phyloP scores from a whole-genome alignment of 2,888 invertebrate species.

The Lacanobia wlatinum region DNA sequence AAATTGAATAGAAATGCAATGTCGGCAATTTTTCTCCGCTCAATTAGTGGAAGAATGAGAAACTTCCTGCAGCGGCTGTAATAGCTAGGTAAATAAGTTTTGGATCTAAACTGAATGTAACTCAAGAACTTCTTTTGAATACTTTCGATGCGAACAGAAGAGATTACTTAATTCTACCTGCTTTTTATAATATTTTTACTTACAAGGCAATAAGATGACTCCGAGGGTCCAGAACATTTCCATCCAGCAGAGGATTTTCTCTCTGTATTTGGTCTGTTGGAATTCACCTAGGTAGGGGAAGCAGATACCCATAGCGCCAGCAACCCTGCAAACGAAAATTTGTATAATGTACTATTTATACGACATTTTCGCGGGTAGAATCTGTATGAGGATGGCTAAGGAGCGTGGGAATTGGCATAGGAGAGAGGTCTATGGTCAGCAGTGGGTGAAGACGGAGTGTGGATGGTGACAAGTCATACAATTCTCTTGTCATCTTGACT shows the following conservation, averaged over 20 bases:
- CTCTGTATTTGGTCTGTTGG: conserved; percentile 94
- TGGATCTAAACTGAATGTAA: no score
- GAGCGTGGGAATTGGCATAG: neutral
- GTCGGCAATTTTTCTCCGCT: no score
- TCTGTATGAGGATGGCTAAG: no score
- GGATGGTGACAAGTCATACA: neutral
- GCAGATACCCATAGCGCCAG: conserved; percentile 95
- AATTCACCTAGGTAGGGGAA: conserved; percentile 96
- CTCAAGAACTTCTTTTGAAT: no score
- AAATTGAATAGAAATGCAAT: no score
- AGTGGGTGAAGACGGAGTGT: neutral
- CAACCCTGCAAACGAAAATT: conserved; percentile 90
- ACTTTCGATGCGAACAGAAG: no score
- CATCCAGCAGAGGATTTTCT: conserved; percentile 96
- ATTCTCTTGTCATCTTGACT: neutral
- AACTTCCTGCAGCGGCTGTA: no score
- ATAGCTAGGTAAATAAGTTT: no score
- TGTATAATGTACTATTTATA: neutral
- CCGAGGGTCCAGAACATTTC: conserved; percentile 96
- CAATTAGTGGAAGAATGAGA: no score
- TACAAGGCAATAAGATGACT: conserved; percentile 94
- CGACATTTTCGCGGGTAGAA: neutral
- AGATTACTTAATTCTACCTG: neutral
- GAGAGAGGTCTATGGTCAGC: neutral
- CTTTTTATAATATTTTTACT: conserved; percentile 66